These are phyloP conservation scores for Agrochola circellaris DNA, from an alignment of 2,888 invertebrate species.

Conservation along the genomic window DNA sequence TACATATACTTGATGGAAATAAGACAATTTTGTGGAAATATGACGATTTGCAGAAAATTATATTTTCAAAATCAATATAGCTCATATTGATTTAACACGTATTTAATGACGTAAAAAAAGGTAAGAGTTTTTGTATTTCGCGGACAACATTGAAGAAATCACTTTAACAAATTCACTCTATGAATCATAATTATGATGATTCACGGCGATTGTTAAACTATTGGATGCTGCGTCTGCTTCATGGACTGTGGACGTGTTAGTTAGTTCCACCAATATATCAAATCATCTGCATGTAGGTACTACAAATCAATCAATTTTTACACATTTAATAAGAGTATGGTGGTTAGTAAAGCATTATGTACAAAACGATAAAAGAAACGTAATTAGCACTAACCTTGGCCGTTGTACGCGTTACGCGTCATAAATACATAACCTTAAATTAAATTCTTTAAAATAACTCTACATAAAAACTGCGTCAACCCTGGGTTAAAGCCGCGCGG, in stretches of 20 bases:
- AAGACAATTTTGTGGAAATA: not conserved
- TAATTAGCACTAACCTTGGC: not conserved
- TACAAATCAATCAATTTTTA: too few species aligned
- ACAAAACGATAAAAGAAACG: not conserved
- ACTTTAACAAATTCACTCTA: not conserved
- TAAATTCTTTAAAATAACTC: not conserved
- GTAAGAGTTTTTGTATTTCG: not conserved
- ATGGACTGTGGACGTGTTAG: not conserved
- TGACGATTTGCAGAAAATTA: not conserved
- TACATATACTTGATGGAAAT: not conserved
- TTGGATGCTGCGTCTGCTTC: not conserved
- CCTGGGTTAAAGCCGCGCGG: conserved; percentile 47
- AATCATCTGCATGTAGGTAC: not conserved
- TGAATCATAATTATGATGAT: not conserved
- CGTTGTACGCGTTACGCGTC: not conserved
- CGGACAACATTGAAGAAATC: not conserved
- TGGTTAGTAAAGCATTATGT: not conserved
- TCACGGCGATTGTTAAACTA: not conserved
- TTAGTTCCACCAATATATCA: not conserved
- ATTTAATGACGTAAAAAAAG: too few species aligned
- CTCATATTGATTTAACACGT: too few species aligned
- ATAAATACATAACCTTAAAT: not conserved
- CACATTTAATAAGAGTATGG: not conserved
- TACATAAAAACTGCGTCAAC: conserved; percentile 36
- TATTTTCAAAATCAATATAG: too few species aligned